Evolutionary conservation across 2,113 vertebrate species (phyloP).

Genomic region (Oreocharis arfaki): DNA sequence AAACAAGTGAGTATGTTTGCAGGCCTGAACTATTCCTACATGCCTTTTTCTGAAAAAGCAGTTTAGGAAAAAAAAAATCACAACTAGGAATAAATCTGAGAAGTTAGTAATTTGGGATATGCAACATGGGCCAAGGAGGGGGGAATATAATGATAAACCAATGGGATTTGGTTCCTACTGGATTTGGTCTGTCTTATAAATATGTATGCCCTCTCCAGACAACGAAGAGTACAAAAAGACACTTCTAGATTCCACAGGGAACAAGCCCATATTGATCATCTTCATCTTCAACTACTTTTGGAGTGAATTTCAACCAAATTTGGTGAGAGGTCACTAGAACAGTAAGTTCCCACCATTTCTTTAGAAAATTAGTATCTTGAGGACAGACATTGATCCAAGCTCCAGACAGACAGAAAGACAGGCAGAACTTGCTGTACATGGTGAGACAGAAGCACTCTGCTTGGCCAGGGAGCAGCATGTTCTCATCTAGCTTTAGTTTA

Average conservation of each 20-base stretch:
- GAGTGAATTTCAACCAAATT: neutral
- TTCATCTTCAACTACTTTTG: neutral
- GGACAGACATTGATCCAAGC: neutral
- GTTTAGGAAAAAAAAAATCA: neutral
- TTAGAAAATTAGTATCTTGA: neutral
- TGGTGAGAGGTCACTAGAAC: neutral
- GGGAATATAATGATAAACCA: neutral
- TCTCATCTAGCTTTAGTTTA: neutral
- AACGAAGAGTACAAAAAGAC: neutral
- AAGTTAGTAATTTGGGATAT: neutral
- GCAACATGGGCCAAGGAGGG: rapidly evolving
- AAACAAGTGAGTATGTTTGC: neutral
- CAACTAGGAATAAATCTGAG: neutral
- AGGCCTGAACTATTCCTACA: neutral
- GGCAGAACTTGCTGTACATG: neutral
- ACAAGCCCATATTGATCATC: neutral
- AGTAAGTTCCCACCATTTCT: neutral
- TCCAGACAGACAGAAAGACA: neutral
- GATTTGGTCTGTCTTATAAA: neutral
- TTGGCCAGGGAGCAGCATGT: neutral
- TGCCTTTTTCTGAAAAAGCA: neutral
- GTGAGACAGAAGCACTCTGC: neutral
- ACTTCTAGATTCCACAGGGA: neutral
- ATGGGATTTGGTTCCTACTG: neutral
- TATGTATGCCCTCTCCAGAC: neutral